These are phyloP conservation scores for Drosophila auraria DNA, from an alignment of 1,140 invertebrate genomes.

Conservation along the genomic window DNA sequence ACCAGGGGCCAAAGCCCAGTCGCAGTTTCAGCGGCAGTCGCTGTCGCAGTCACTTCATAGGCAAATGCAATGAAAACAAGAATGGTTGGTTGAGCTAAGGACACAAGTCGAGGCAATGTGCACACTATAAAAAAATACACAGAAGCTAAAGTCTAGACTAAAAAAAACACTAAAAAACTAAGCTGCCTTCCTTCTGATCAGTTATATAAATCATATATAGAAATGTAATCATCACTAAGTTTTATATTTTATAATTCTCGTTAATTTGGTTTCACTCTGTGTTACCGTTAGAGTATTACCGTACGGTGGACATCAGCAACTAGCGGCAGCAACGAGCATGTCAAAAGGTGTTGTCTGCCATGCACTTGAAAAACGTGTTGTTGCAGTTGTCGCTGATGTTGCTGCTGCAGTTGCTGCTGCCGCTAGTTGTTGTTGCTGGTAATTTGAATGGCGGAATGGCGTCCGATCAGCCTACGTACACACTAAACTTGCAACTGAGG, in stretches of 20 bases:
- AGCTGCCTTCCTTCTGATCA: too few species aligned
- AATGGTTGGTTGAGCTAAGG: constrained; percentile 6
- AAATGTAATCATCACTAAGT: too few species aligned
- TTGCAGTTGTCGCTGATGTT: constrained; percentile 34
- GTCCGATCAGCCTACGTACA: constrained; percentile 54
- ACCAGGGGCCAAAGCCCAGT: constrained; percentile 22
- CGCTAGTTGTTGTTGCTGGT: constrained; percentile 51
- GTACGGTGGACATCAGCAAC: constrained; percentile 21
- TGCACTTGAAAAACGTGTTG: constrained; percentile 79
- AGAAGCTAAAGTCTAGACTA: not conserved
- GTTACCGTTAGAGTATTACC: constrained; percentile 20
- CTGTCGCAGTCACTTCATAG: constrained; percentile 31
- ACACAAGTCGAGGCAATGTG: not conserved
- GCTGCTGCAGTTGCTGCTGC: constrained; percentile 10
- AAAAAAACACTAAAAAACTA: not conserved
- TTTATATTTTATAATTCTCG: too few species aligned
- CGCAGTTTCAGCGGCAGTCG: constrained; percentile 20
- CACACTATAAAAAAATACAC: not conserved
- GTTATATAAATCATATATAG: not conserved
- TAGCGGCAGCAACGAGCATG: constrained; percentile 60
- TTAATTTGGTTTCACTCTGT: not conserved
- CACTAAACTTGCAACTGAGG: not conserved
- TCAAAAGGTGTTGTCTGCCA: constrained; percentile 77
- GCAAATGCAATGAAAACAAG: constrained; percentile 53
- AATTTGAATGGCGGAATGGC: constrained; percentile 77